phyloP scores from a whole-genome alignment of 2,888 invertebrate genomes.

The Chouioia cunea region DNA sequence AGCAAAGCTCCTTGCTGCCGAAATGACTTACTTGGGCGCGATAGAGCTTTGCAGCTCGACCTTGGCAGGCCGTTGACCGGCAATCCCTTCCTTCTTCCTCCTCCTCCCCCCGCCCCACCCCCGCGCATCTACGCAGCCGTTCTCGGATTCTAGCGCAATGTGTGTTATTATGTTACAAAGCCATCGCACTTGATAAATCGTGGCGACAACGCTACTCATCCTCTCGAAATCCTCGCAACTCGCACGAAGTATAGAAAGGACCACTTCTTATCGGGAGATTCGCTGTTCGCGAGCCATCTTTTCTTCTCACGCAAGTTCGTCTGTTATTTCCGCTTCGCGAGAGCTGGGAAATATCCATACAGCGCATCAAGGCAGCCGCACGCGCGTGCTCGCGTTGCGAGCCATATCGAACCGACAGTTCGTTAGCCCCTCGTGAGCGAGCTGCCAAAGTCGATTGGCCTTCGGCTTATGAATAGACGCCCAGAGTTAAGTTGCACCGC shows the following conservation, averaged over 20 bases:
- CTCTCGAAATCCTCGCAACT: too few relatives aligned
- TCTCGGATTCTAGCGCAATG: constrained; percentile 41
- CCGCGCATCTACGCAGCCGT: background rate
- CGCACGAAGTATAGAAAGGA: too few relatives aligned
- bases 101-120: background rate
- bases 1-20: constrained; percentile 49
- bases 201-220: too few relatives aligned
- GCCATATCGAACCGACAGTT: constrained; percentile 9
- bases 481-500: constrained; percentile 51
- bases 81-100: constrained; percentile 53
- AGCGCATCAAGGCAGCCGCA: background rate
- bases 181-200: too few relatives aligned
- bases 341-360: too few relatives aligned
- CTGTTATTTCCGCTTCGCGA: background rate
- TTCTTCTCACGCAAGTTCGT: constrained; percentile 3
- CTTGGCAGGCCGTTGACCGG: constrained; percentile 66
- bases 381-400: background rate
- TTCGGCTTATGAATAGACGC: constrained; percentile 64
- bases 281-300: background rate
- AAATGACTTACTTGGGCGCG: constrained; percentile 34
- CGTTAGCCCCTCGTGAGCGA: constrained; percentile 33
- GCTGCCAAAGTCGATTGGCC: constrained; percentile 56
- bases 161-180: constrained; percentile 49
- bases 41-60: constrained; percentile 54
- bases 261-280: too few relatives aligned